A percentile compares a stretch with the other conserved stretches of the same genome.
These are phyloP conservation scores for Argopecten irradians DNA, from an alignment of 1,140 invertebrate species.

Conservation along the genomic window DNA sequence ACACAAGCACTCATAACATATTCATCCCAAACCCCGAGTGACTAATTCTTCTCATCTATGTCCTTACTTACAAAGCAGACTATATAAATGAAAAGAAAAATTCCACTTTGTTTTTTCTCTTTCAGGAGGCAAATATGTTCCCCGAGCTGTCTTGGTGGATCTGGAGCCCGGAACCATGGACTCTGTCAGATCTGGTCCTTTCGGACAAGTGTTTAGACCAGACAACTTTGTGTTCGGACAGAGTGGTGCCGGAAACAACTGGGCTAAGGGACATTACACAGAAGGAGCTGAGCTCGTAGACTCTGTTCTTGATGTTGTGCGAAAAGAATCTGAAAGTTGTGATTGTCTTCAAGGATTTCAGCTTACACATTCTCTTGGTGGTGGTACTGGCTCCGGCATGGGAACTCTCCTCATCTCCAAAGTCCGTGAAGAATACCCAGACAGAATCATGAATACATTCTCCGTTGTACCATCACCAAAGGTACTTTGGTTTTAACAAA, in stretches of 20 bases:
- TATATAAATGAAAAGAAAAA: too few relatives aligned
- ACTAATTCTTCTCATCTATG: too few relatives aligned
- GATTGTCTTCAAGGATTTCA: conserved; percentile 87
- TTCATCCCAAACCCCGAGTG: too few relatives aligned
- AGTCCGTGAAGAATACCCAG: conserved; percentile 82
- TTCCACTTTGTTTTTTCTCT: too few relatives aligned
- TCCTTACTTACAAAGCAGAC: too few relatives aligned
- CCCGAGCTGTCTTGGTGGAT: conserved; percentile 92
- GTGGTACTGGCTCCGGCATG: conserved; percentile 76
- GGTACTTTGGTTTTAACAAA: too few relatives aligned
- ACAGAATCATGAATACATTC: conserved; percentile 94
- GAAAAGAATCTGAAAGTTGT: conserved; percentile 89
- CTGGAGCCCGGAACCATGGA: conserved; percentile 97
- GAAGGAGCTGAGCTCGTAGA: conserved; percentile 94
- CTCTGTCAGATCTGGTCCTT: conserved; percentile 90
- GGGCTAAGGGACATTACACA: conserved; percentile 96
- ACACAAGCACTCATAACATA: too few relatives aligned
- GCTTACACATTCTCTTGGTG: conserved; percentile 86
- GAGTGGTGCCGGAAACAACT: conserved; percentile 89
- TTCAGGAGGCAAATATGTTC: conserved; percentile 89
- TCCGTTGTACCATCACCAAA: conserved; percentile 94
- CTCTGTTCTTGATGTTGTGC: conserved; percentile 86
- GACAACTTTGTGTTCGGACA: conserved; percentile 82
- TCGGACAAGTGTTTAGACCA: conserved; percentile 88
- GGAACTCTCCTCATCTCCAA: conserved; percentile 80